Percentiles rank a stretch among this genome's conserved stretches.
Conservation (phyloP, 2,113 vertebrate genomes). For the Oplegnathus fasciatus region DNA sequence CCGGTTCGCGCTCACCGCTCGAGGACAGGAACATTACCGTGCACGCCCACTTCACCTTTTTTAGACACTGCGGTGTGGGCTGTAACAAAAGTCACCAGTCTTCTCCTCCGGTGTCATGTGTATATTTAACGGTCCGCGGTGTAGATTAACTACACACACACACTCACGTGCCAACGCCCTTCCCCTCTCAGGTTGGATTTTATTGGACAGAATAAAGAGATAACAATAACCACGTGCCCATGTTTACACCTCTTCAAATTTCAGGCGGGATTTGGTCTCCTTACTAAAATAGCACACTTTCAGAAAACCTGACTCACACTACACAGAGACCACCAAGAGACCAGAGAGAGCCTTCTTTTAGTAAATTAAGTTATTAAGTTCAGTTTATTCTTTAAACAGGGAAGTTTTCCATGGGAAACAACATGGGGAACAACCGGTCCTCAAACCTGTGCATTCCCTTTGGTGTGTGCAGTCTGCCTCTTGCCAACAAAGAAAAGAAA, state of each 20-base stretch:
- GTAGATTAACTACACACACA: neutral
- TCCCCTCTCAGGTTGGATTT: constrained; percentile 22
- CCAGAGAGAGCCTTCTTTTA: neutral
- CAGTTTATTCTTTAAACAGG: too few relatives aligned
- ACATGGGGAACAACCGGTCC: constrained; percentile 78
- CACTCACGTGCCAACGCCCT: constrained; percentile 37
- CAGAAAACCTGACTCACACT: neutral
- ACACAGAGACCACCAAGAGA: neutral
- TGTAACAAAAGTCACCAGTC: neutral
- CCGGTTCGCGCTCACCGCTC: constrained; percentile 5
- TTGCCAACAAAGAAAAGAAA: constrained; percentile 41
- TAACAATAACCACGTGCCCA: constrained; percentile 68
- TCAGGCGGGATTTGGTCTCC: constrained; percentile 78
- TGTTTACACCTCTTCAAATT: constrained; percentile 81
- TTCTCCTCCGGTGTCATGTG: neutral
- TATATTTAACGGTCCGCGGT: constrained; percentile 23
- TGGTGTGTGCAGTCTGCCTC: constrained; percentile 8
- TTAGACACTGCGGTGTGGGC: neutral
- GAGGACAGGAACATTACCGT: constrained; percentile 26
- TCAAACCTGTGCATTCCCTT: constrained; percentile 16
- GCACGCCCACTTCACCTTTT: constrained; percentile 31
- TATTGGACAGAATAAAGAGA: constrained; percentile 74
- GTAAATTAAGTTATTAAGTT: too few relatives aligned
- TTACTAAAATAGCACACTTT: constrained; percentile 6
- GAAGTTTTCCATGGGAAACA: neutral